Conservation (phyloP, 2,113 vertebrate species). For the Clarias gariepinus region DNA sequence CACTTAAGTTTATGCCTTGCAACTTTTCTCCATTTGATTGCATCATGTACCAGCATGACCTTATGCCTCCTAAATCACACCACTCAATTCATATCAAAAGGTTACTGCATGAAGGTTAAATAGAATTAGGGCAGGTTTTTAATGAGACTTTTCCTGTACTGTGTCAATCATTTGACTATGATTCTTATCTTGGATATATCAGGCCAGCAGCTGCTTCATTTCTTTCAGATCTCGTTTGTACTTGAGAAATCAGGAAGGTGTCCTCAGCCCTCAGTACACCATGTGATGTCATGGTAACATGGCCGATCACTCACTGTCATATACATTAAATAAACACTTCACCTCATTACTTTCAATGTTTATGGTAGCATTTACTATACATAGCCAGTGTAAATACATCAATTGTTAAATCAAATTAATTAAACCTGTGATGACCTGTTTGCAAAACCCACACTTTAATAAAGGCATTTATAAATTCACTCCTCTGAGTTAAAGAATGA, state of each 20-base stretch:
- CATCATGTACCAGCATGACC: too few species aligned
- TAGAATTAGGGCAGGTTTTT: background rate
- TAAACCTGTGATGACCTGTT: too few species aligned
- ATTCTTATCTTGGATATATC: background rate
- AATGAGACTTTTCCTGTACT: background rate
- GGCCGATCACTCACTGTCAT: background rate
- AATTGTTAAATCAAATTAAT: too few species aligned
- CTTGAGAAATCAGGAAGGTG: background rate
- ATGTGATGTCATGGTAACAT: background rate
- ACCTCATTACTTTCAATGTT: background rate
- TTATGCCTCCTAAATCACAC: background rate
- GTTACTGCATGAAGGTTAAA: background rate
- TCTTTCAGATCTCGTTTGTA: background rate
- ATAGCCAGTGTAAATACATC: too few species aligned
- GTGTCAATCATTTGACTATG: background rate
- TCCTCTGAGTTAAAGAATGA: background rate
- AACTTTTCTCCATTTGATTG: background rate
- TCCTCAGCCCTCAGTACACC: background rate
- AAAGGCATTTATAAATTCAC: background rate
- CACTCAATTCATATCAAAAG: background rate
- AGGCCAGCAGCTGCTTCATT: background rate
- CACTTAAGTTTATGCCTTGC: background rate
- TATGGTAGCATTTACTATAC: too few species aligned
- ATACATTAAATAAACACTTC: background rate
- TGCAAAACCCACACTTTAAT: background rate